Base-by-base conservation (phyloP, 2,888 invertebrate species). In the Perizoma flavofasciatum region DNA sequence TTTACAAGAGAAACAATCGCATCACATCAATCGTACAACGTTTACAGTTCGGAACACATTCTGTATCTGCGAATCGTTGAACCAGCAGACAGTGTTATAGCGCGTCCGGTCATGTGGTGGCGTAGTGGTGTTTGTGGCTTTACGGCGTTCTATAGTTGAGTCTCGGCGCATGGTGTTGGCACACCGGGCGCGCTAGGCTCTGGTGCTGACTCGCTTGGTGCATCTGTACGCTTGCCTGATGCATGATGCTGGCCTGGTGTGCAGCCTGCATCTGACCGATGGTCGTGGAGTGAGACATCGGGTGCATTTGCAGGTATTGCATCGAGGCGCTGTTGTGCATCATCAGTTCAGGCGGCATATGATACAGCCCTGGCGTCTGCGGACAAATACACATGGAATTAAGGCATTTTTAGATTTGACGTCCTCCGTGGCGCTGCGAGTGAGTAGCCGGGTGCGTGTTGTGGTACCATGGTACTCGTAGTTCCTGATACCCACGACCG, bases 331-430 rank as follows among this genome's bases (percentile, higher is more conserved):
- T 88, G 79, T 75, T 78, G 79, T 89, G 90, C 74, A 89, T 74
- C 87, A 88, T 69, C 78, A 90, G 77, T 77, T 90, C 91, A 37
- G 92, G 92, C 82, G 92, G 92, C 91, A 89, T 90, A 82, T 89
- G 88, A 83, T 91, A 91, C 75, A 90, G 81, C 67, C 90, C 83
- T 68, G 90, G 89, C 67, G 83, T 85, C 89, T 91, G 85, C 32
- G 47, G 61, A 69, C 59, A 62, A 58, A 47, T 4, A 8, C 41
- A 22, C 5, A 33, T 10, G 0, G n/a, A 6, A n/a, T 4, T n/a
- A n/a, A n/a, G n/a, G 41, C 3, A 41, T n/a, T 41, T 7, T 41
- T 37, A 37, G 8, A 22, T 22, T 5, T 8, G 37, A 22, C 22
- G 1, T 22, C 22, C 3, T 22, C 22, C 22, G 3, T 22, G 3